Percentiles rank a stretch among this genome's conserved stretches.
These are phyloP conservation scores for Kryphioiulus occultus DNA, from an alignment of 2,888 invertebrate species.

Conservation along the genomic window DNA sequence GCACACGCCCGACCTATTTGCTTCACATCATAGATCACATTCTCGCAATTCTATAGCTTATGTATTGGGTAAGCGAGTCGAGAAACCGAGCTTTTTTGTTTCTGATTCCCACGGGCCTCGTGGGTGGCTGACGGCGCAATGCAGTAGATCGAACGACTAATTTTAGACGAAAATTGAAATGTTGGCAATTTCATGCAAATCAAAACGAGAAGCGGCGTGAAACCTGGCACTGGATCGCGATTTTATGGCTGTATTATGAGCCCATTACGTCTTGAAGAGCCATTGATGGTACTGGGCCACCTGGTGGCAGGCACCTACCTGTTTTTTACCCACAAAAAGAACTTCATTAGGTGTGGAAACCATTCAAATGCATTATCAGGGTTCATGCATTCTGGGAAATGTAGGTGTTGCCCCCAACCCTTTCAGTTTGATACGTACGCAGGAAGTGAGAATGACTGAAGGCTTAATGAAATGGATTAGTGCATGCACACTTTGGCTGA, in stretches of 20 bases:
- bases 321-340: not conserved
- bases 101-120: not conserved
- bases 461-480: not conserved
- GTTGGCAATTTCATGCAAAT: slow-evolving; percentile 9
- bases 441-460: not conserved
- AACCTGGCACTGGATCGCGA: not conserved
- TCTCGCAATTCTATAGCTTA: no score
- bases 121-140: not conserved
- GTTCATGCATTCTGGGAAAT: not conserved
- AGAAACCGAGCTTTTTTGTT: no score
- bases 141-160: not conserved
- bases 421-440: not conserved
- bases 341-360: slow-evolving; percentile 26
- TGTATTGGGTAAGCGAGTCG: no score
- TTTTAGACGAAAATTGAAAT: not conserved
- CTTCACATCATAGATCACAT: no score
- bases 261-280: not conserved
- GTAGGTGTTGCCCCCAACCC: slow-evolving; percentile 21
- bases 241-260: not conserved
- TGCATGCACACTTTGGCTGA: not conserved
- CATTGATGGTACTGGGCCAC: not conserved
- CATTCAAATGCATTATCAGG: not conserved
- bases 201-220: not conserved
- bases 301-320: not conserved
- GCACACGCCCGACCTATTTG: no score